A percentile compares a stretch with the other conserved stretches of the same genome.
phyloP scores from a whole-genome alignment of 2,113 vertebrate species.

The Lagopus muta region DNA sequence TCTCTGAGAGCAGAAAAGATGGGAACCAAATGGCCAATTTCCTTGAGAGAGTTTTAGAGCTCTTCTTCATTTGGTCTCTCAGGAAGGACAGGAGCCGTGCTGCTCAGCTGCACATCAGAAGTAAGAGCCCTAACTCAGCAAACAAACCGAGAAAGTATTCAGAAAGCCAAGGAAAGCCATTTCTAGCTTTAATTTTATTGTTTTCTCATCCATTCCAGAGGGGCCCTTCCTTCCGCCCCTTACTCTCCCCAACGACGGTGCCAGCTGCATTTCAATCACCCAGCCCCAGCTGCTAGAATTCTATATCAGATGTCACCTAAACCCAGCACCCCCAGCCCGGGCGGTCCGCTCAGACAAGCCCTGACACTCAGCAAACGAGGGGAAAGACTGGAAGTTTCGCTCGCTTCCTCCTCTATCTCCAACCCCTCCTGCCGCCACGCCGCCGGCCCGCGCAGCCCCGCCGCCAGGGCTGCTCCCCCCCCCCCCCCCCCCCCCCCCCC shows the following conservation, averaged over 20 bases:
- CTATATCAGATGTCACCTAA: rapidly evolving
- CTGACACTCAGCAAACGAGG: background rate
- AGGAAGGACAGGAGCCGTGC: background rate
- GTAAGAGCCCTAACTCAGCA: background rate
- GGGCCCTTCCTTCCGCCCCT: background rate
- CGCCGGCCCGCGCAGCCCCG: background rate
- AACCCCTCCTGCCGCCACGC: too few species aligned
- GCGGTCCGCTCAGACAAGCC: rapidly evolving
- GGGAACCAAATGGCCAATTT: background rate
- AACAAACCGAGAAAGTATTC: background rate
- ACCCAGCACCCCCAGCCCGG: background rate
- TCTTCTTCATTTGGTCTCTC: background rate
- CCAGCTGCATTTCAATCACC: background rate
- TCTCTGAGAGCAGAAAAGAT: background rate
- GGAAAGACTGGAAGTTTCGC: background rate
- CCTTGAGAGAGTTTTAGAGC: background rate
- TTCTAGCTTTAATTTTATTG: background rate
- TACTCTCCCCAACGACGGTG: background rate
- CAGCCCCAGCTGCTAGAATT: too few species aligned
- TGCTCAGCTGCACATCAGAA: background rate
- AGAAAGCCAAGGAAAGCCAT: background rate
- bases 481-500: too few species aligned
- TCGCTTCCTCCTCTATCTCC: background rate
- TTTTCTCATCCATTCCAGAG: background rate
- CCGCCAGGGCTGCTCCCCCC: background rate